Evolutionary conservation across 1,140 invertebrate genomes (phyloP).

Genomic region (Cydia amplana): DNA sequence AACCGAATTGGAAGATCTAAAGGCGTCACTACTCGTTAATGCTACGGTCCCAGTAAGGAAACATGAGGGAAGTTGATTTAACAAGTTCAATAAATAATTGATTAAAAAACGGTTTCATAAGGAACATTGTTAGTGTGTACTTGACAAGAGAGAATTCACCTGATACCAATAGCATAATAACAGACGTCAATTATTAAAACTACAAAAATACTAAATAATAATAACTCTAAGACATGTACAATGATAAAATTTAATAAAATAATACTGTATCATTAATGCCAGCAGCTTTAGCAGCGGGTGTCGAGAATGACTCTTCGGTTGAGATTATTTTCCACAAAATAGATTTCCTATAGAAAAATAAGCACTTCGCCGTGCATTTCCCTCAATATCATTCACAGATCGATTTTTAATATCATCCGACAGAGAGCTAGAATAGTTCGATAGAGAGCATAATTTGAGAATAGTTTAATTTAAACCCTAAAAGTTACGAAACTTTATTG

Average conservation of each 20-base stretch:
- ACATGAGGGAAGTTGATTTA: neutral
- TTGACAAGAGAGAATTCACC: constrained; percentile 33
- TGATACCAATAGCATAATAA: constrained; percentile 38
- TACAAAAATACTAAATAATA: constrained; percentile 56
- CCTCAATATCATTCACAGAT: constrained; percentile 28
- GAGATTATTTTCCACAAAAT: constrained; percentile 30
- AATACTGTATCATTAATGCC: constrained; percentile 77
- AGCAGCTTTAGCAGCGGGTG: constrained; percentile 64
- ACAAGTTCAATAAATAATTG: constrained; percentile 30
- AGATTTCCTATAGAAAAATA: constrained; percentile 43
- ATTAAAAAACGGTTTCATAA: constrained; percentile 15
- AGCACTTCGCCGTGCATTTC: constrained; percentile 34
- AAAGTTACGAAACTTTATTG: constrained; percentile 55
- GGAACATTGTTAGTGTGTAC: constrained; percentile 30
- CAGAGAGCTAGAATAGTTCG: constrained; percentile 48
- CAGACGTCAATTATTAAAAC: constrained; percentile 60
- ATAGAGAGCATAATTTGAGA: constrained; percentile 52
- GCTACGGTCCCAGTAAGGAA: neutral
- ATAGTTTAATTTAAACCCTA: constrained; percentile 37
- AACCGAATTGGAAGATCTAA: constrained; percentile 66
- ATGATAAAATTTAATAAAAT: constrained; percentile 72
- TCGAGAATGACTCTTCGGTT: constrained; percentile 39
- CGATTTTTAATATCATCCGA: constrained; percentile 36
- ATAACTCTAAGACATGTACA: constrained; percentile 70
- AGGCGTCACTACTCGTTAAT: constrained; percentile 38